Percentiles rank a stretch among this genome's conserved stretches.
These are phyloP conservation scores for Etheostoma spectabile DNA, from an alignment of 2,113 vertebrate species.

Conservation along the genomic window DNA sequence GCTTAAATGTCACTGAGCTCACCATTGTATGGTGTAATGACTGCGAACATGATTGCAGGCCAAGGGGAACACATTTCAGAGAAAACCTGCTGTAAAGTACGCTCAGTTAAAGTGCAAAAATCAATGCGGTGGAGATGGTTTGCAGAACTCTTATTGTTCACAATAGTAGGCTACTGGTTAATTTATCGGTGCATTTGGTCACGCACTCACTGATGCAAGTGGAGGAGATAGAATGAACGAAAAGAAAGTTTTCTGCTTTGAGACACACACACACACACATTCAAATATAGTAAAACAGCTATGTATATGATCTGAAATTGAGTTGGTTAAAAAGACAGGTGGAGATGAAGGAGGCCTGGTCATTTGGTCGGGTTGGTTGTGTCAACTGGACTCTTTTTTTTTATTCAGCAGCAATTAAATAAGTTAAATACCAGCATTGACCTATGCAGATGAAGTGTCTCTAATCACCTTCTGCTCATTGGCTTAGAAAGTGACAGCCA, in stretches of 20 bases:
- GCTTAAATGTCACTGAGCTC: constrained; percentile 63
- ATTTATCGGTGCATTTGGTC: neutral
- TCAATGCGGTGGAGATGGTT: neutral
- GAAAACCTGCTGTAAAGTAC: neutral
- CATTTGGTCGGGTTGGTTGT: neutral
- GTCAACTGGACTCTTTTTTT: neutral
- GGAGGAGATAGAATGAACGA: no score
- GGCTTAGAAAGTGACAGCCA: constrained; percentile 1
- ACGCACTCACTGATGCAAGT: neutral
- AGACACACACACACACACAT: no score
- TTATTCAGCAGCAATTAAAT: neutral
- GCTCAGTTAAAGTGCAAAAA: neutral
- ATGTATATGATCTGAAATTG: no score
- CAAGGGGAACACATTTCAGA: constrained; percentile 33
- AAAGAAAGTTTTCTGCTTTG: no score
- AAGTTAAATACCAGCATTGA: neutral
- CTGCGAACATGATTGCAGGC: constrained; percentile 6
- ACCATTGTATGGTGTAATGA: constrained; percentile 41
- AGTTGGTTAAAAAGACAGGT: no score
- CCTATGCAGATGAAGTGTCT: neutral
- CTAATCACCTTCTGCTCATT: neutral
- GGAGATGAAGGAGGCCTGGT: no score
- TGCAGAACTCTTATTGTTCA: neutral
- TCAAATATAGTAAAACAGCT: no score
- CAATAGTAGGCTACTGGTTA: neutral